Base-by-base conservation (phyloP, 2,797 vertebrate species). In the Valencia hispanica region DNA sequence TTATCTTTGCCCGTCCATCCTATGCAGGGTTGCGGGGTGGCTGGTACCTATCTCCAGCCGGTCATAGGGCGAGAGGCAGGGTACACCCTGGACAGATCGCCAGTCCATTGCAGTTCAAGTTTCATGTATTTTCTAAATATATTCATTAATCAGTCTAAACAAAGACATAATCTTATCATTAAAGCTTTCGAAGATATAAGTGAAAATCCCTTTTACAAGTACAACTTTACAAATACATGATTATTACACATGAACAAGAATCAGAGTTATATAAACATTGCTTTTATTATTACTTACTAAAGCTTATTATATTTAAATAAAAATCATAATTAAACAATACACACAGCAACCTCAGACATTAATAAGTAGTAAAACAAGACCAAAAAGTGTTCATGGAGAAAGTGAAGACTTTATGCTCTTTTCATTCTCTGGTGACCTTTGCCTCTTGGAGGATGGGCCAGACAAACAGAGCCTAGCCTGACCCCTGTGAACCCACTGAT, bases 381-480 rank as follows among this genome's bases (percentile, higher is more conserved):
- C n/a, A 27, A 68, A 11, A 43, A 0, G 0, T 48, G 22, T 6
- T 22, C 32, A n/a, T 57, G 15, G 53, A 59, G 20, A 55, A 85
- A 81, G 61, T 75, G 27, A 79, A 68, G 10, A 79, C 61, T 39
- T 11, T 27, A 0, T 5, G 0, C 36, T 74, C 50, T 85, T 47
- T 75, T 2, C 66, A 8, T 34, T 14, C 43, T 74, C 55, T 50
- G 4, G 79, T 30, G 77, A 72, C 50, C 68, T 55, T 59, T 20
- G 7, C 57, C 68, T 75, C 32, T 81, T 72, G 86, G 89, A 79
- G 87, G 79, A 87, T 76, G 86, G 88, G 80, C 74, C 53, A 41
- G n/a, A 74, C 73, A 85, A 86, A 91, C 80, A 90, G 92, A 85
- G 79, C 74, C 68, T 30, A 51, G 34, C 63, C 61, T 83, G 84